Conservation (phyloP, 2,797 vertebrate species). For the Thripadectes ignobilis region DNA sequence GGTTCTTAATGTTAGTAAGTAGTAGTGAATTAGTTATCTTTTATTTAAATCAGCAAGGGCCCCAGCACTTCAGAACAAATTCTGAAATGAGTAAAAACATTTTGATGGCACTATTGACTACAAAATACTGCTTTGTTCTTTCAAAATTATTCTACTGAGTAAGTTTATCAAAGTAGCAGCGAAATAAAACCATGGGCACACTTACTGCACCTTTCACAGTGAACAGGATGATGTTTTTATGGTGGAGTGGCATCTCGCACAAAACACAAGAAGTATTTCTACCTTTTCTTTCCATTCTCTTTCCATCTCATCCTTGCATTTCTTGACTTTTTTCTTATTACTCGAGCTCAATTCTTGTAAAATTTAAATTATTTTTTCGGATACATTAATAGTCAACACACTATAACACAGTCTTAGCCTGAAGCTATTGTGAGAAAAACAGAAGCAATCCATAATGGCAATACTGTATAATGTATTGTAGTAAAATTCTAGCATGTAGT, state of each 20-base stretch:
- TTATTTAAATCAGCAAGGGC: no score
- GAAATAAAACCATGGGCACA: not conserved
- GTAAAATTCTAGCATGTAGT: not conserved
- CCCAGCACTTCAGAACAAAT: not conserved
- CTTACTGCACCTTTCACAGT: not conserved
- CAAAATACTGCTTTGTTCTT: not conserved
- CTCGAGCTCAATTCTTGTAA: slow-evolving; percentile 18
- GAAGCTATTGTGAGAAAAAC: slow-evolving; percentile 65
- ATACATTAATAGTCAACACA: slow-evolving; percentile 82
- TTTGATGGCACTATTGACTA: no score
- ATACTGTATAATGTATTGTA: not conserved
- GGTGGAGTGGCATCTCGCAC: not conserved
- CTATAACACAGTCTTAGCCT: slow-evolving; percentile 78
- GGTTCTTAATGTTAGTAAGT: not conserved
- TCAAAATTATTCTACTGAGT: not conserved
- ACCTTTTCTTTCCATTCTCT: slow-evolving; percentile 56
- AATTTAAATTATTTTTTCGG: slow-evolving; percentile 77
- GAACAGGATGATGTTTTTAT: not conserved
- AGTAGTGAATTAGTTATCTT: not conserved
- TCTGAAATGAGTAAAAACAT: not conserved
- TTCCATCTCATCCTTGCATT: slow-evolving; percentile 28
- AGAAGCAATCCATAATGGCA: not conserved
- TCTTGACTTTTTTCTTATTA: slow-evolving; percentile 49
- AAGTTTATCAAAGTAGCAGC: not conserved
- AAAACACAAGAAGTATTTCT: not conserved